Percentiles rank a stretch among this genome's conserved stretches.
Conservation (phyloP, 2,797 vertebrate genomes). For the Malacoraja senta region DNA sequence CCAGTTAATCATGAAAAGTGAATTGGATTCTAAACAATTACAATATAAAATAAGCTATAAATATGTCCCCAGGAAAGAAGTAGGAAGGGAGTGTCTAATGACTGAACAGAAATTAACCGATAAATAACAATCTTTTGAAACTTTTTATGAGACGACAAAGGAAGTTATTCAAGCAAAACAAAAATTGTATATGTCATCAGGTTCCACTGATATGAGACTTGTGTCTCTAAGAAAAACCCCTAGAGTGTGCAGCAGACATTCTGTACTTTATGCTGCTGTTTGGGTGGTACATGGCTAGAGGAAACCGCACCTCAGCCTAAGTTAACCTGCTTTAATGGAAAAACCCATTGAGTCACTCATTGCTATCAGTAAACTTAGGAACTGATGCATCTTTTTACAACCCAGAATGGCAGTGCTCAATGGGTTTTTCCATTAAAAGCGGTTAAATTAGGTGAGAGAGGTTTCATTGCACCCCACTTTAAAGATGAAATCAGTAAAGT, state of each 20-base stretch:
- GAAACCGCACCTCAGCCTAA: conserved; percentile 65
- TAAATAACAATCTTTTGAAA: conserved; percentile 12
- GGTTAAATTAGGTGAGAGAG: too few species aligned
- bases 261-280: conserved; percentile 36
- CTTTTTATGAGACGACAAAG: conserved; percentile 30
- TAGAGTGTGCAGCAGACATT: conserved; percentile 37
- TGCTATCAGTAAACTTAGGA: not conserved
- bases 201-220: conserved; percentile 36
- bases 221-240: conserved; percentile 29
- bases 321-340: conserved; percentile 56
- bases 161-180: conserved; percentile 28
- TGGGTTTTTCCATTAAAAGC: too few species aligned
- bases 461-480: not conserved
- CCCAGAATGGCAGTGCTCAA: not conserved
- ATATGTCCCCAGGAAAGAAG: not conserved
- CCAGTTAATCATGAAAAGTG: conserved; percentile 22
- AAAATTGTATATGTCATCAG: conserved; percentile 35
- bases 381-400: conserved; percentile 6
- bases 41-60: not conserved
- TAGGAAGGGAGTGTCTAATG: conserved; percentile 22
- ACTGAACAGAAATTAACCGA: conserved; percentile 21
- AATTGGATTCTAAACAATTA: conserved; percentile 20
- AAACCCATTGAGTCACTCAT: conserved; percentile 52
- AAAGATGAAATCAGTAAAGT: not conserved
- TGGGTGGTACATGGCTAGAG: conserved; percentile 53